Base-by-base conservation (phyloP, 2,888 invertebrate species). In the Xylocampa areola region DNA sequence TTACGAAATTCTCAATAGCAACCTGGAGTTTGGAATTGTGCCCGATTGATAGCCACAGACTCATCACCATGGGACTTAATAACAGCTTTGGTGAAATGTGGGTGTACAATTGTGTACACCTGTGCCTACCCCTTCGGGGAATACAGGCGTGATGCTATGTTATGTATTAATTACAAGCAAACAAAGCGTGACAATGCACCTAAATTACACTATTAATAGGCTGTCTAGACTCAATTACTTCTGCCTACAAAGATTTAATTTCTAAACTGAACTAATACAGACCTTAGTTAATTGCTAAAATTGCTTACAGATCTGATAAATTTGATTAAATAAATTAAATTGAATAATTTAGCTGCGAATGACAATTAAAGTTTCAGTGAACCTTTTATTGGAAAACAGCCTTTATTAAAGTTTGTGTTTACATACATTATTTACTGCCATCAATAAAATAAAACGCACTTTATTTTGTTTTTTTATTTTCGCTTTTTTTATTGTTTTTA, bases 281-380 rank as follows among this genome's bases (percentile, higher is more conserved):
- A 14, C 21, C 32, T 48, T 16, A 62, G 50, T 47, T 55, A 39
- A 50, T 66, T 45, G 61, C 25, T 43, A 10, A 44, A 66, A 45
- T 32, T 6, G 23, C 35, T 36, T 14, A 16, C 23, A 68, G 52
- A 47, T 39, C 11, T 33, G 40, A 68, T 54, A 48, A 50, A 57
- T 39, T 67, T 58, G 35, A 36, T 37, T 16, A 45, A 39, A 51
- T 45, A 48, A 69, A 65, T 59, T 65, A 35, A 50, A 60, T 73
- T 66, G 59, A 67, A 62, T 43, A 58, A 51, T 55, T 55, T 61
- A 51, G n/a, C 37, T 44, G 51, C 43, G n/a, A 49, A 13, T 33
- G 49, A 16, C 14, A 16, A 45, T 25, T 35, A 23, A 35, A 61
- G 27, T 61, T 65, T 47, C 13, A 23, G 2, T 43, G 17, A 40